Percentiles rank a stretch among this genome's conserved stretches.
phyloP scores from a whole-genome alignment of 2,113 vertebrate genomes.

The Apistogramma diplotaenia region DNA sequence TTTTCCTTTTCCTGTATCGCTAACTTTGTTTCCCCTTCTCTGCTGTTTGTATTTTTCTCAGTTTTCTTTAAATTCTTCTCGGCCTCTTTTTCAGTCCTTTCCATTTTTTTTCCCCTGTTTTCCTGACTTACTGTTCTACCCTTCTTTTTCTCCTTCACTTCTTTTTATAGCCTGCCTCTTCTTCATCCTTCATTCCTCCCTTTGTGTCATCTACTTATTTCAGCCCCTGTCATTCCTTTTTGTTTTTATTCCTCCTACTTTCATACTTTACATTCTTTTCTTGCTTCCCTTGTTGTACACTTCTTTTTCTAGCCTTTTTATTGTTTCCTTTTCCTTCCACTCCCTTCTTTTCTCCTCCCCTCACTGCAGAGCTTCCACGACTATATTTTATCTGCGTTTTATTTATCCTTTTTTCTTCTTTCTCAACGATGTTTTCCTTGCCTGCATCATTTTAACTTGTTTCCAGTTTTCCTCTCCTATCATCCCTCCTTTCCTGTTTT shows the following conservation, averaged over 20 bases:
- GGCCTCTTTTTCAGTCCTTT: too few species aligned
- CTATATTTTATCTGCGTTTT: neutral
- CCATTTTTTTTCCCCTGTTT: neutral
- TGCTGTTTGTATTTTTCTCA: neutral
- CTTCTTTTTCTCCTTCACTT: neutral
- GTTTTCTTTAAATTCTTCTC: too few species aligned
- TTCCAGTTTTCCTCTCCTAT: neutral
- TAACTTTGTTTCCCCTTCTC: neutral
- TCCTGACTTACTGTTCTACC: neutral
- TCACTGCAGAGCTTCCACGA: too few species aligned
- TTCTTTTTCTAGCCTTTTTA: neutral
- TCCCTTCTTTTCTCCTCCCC: neutral
- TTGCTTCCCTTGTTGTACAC: neutral
- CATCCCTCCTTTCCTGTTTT: neutral
- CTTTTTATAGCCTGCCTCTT: neutral
- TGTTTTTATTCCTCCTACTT: neutral
- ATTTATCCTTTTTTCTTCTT: neutral
- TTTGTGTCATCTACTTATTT: neutral
- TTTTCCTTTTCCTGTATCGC: neutral
- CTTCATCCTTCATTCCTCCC: neutral
- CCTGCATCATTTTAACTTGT: neutral
- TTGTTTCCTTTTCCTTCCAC: neutral
- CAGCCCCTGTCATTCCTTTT: neutral
- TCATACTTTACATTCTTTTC: neutral
- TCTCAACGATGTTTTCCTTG: neutral